Evolutionary conservation across 2,113 vertebrate genomes (phyloP).

Genomic region (Tyto alba): DNA sequence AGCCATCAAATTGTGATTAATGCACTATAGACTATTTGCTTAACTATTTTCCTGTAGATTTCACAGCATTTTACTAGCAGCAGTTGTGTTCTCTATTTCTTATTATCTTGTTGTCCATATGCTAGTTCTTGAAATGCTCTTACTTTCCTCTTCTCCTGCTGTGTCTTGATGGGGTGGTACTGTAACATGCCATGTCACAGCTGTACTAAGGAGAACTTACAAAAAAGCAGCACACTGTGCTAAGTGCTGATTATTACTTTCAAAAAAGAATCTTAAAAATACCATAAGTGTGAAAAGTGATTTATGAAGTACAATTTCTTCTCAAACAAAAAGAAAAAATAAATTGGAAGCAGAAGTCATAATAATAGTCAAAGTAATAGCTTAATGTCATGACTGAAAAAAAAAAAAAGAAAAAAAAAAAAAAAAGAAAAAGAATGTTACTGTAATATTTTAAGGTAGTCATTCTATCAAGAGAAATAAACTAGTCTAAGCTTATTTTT

Average conservation of each 20-base stretch:
- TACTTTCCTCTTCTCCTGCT: conserved; percentile 31
- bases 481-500: background rate
- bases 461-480: background rate
- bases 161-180: conserved; percentile 22
- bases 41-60: conserved; percentile 41
- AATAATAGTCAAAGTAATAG: background rate
- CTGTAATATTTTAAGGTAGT: background rate
- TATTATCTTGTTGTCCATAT: conserved; percentile 21
- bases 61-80: conserved; percentile 40
- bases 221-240: conserved; percentile 23
- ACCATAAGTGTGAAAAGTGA: background rate
- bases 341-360: background rate
- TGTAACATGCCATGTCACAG: background rate
- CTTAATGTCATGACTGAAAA: background rate
- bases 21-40: conserved; percentile 12
- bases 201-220: conserved; percentile 1
- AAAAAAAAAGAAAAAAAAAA: background rate
- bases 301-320: background rate
- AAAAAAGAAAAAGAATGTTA: background rate
- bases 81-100: conserved; percentile 23
- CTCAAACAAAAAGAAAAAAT: background rate
- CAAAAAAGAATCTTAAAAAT: background rate
- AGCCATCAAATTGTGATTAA: conserved; percentile 38
- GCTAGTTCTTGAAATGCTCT: conserved; percentile 27
- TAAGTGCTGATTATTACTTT: background rate